A percentile compares a stretch with the other conserved stretches of the same genome.
Conservation (phyloP, 2,888 invertebrate genomes). For the Elmis aenea region DNA sequence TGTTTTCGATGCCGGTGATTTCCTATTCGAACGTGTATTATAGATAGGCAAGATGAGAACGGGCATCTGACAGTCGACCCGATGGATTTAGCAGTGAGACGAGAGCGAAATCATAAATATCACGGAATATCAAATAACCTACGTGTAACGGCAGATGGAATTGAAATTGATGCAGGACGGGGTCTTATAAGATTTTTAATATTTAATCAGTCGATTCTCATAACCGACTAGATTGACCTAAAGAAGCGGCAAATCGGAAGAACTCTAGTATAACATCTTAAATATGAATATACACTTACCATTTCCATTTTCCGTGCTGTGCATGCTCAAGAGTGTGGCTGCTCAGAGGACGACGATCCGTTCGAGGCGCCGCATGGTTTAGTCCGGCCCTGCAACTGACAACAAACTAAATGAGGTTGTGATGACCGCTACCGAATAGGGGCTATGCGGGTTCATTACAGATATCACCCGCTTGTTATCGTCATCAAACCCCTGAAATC, state of each 20-base stretch:
- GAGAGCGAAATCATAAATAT: conserved; percentile 42
- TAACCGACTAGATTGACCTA: conserved; percentile 8
- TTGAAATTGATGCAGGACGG: conserved; percentile 20
- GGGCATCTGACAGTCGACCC: conserved; percentile 33
- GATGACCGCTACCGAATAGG: conserved; percentile 21
- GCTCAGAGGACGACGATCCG: conserved; percentile 28
- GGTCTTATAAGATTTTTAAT: conserved; percentile 17
- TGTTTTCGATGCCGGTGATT: conserved; percentile 31
- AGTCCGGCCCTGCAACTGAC: conserved; percentile 32
- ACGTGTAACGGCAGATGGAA: conserved; percentile 20
- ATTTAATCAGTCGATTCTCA: conserved; percentile 15
- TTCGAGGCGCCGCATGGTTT: conserved; percentile 37
- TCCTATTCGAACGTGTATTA: conserved; percentile 34
- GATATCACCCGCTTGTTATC: conserved; percentile 22
- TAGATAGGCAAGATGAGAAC: conserved; percentile 29
- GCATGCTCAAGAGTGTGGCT: conserved; percentile 41
- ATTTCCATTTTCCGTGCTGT: conserved; percentile 48
- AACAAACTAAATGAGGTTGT: conserved; percentile 22
- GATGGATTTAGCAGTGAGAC: conserved; percentile 35
- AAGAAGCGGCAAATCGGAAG: no score
- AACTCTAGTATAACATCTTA: no score
- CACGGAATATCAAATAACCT: conserved; percentile 42
- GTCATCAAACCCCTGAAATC: conserved; percentile 11
- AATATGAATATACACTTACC: conserved; percentile 38
- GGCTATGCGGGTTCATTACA: conserved; percentile 31